Base-by-base conservation (phyloP, 2,797 vertebrate genomes). In the Agapornis canus region DNA sequence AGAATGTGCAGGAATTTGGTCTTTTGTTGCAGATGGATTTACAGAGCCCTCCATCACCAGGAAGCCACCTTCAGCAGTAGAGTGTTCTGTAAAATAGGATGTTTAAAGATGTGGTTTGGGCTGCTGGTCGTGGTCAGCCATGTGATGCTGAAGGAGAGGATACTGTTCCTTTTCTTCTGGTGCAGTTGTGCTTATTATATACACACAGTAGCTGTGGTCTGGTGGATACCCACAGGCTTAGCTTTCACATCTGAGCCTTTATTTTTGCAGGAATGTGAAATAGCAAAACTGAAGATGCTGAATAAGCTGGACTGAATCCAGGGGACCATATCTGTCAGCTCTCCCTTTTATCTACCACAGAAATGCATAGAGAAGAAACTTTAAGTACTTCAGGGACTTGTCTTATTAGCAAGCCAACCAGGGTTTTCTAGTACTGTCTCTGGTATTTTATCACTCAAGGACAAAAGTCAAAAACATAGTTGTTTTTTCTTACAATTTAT, bases 261-360 rank as follows among this genome's bases (percentile, higher is more conserved):
- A 14, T 88, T 96, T 95, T 76, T 79, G 52, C 66, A 81, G 81
- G 45, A 65, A 68, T 84, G 63, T 56, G 64, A 71, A 92, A 18
- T 0, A 86, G 73, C 83, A 35, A 71, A 73, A 45, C 26, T 9
- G 3, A 48, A 80, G 88, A 64, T 77, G 81, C 81, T 89, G 94
- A 85, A 77, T 73, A 92, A 80, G 78, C 43, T 6, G 0, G 37
- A 13, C 48, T 32, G 40, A 65, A 86, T 76, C 37, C 42, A 32
- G 49, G 49, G 57, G 43, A 89, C 68, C 43, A 40, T 39, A 57
- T 66, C 69, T 80, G 70, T 32, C 3, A 0, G 13, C 47, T 80
- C 54, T 75, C 25, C 25, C 40, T 29, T 70, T 57, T 0, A 1
- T 27, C 43, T 4, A 11, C 57, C 31, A 3, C 23, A 47, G 57